These are phyloP conservation scores for Bergia puertoricense DNA, from an alignment of 92 coral and sea anemone genomes.

Conservation along the genomic window DNA sequence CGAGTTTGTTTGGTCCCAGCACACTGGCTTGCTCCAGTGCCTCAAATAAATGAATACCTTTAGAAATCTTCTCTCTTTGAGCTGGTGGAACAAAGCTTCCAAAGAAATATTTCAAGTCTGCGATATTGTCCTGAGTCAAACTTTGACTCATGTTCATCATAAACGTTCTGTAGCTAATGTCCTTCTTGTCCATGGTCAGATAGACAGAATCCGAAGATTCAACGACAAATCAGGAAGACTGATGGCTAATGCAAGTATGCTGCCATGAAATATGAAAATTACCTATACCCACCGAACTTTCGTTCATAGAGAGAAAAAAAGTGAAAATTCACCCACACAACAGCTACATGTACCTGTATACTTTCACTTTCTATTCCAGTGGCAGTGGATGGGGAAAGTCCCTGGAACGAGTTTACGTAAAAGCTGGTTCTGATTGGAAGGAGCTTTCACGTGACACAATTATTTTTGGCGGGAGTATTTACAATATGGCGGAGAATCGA, in stretches of 20 bases:
- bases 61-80: conserved; percentile 33
- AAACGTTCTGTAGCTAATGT: conserved; percentile 14
- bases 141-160: conserved; percentile 42
- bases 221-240: not conserved
- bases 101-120: conserved; percentile 43
- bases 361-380: not conserved
- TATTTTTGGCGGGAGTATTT: conserved; percentile 71
- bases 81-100: conserved; percentile 20
- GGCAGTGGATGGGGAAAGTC: not conserved
- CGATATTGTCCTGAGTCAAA: conserved; percentile 30
- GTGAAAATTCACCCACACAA: no score
- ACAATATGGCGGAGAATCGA: conserved; percentile 59
- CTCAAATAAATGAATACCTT: conserved; percentile 20
- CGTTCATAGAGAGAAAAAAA: no score
- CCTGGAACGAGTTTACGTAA: not conserved
- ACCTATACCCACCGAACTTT: no score
- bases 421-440: conserved; percentile 7
- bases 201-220: not conserved
- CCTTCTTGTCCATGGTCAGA: conserved; percentile 27
- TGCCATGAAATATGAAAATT: not conserved
- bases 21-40: conserved; percentile 33
- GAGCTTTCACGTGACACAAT: conserved; percentile 46
- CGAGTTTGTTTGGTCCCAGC: conserved; percentile 26
- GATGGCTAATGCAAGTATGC: not conserved
- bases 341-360: not conserved